These are phyloP conservation scores for Platygyra sinensis DNA, from an alignment of 64 coral and sea anemone genomes.

Conservation along the genomic window DNA sequence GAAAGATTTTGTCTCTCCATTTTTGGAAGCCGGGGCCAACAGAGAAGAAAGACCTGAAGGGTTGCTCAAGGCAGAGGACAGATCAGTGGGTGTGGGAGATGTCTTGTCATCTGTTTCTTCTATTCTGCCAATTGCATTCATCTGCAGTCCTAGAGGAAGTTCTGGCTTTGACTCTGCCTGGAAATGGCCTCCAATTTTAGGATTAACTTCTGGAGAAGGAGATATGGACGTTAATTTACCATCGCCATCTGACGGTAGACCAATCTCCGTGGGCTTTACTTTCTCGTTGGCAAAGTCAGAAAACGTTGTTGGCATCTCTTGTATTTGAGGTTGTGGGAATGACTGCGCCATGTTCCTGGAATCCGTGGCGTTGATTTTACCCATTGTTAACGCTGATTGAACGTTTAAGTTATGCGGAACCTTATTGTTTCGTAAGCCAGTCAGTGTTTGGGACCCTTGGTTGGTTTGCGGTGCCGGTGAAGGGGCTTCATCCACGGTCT, in stretches of 20 bases:
- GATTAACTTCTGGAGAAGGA: not conserved
- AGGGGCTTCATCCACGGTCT: not conserved
- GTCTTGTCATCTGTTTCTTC: not conserved
- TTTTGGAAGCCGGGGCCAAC: not conserved
- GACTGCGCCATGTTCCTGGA: not conserved
- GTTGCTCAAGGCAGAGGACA: not conserved
- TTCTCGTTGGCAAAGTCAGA: not conserved
- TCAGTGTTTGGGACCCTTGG: not conserved
- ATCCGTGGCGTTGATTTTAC: conserved; percentile 17
- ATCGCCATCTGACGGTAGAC: not conserved
- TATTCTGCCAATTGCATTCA: conserved; percentile 38
- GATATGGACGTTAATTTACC: not conserved
- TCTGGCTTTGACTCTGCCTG: not conserved
- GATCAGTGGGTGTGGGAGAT: not conserved
- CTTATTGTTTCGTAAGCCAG: conserved; percentile 14
- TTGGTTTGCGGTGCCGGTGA: not conserved
- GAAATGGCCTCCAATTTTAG: not conserved
- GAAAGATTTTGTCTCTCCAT: not conserved
- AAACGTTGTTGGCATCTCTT: not conserved
- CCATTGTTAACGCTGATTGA: conserved; percentile 1
- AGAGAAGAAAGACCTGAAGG: not conserved
- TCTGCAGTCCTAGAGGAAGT: conserved; percentile 22
- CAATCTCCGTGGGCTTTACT: not conserved
- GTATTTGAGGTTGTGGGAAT: not conserved
- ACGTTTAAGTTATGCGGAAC: conserved; percentile 22